Evolutionary conservation across 2,113 vertebrate genomes (phyloP).

Genomic region (Microcebus tavaratra): DNA sequence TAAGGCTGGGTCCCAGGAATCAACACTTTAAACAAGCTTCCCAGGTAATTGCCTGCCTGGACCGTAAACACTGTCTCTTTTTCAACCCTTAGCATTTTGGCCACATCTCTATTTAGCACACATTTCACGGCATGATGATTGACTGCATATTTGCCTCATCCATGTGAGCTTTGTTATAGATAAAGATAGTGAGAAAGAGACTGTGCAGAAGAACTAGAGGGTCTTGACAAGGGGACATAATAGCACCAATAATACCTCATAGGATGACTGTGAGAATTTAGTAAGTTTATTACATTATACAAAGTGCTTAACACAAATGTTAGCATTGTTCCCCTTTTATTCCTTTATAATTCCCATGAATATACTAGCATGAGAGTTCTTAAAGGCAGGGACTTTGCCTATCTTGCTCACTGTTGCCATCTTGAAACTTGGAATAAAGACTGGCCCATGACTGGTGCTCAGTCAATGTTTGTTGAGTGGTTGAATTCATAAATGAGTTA

Average conservation of each 20-base stretch:
- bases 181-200: background rate
- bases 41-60: background rate
- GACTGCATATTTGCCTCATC: background rate
- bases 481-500: background rate
- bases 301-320: background rate
- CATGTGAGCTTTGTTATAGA: background rate
- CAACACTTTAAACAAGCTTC: background rate
- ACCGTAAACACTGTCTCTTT: background rate
- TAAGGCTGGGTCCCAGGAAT: background rate
- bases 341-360: background rate
- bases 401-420: background rate
- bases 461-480: background rate
- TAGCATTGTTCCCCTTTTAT: background rate
- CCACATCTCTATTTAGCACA: background rate
- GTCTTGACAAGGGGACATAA: background rate
- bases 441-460: background rate
- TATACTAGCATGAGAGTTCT: background rate
- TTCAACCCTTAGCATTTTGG: background rate
- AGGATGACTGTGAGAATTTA: slow-evolving; percentile 2
- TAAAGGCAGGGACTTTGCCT: background rate
- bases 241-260: background rate
- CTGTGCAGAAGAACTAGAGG: background rate
- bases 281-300: background rate
- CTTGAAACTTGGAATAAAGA: background rate
- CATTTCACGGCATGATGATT: background rate